Evolutionary conservation across 1,140 invertebrate species (phyloP).

Genomic region (Oncopodura yosiiana): DNA sequence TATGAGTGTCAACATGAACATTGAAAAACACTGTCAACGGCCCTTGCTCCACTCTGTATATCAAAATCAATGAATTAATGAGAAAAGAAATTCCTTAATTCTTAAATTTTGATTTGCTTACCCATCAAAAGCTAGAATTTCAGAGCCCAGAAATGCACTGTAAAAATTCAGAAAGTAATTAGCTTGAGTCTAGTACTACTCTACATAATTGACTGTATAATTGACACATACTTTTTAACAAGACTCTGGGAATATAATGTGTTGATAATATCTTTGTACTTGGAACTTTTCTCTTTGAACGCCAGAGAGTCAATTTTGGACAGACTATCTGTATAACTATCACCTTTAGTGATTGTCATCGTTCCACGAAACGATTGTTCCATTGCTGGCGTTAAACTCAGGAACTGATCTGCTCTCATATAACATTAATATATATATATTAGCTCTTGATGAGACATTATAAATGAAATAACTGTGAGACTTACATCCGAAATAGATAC

Average conservation of each 20-base stretch:
- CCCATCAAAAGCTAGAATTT: conserved; percentile 70
- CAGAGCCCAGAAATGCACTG: conserved; percentile 56
- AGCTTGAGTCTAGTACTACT: too few relatives aligned
- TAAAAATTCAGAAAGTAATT: too few relatives aligned
- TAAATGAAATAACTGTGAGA: conserved; percentile 36
- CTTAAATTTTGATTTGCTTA: conserved; percentile 39
- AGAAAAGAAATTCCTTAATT: background rate
- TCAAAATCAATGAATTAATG: background rate
- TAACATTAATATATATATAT: background rate
- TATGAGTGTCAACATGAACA: conserved; percentile 32
- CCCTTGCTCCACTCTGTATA: conserved; percentile 24
- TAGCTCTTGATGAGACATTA: background rate
- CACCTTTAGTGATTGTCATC: conserved; percentile 52
- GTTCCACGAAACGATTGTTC: conserved; percentile 69
- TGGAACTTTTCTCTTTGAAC: conserved; percentile 56
- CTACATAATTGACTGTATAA: too few relatives aligned
- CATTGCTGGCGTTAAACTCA: conserved; percentile 59
- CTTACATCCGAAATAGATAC: conserved; percentile 81
- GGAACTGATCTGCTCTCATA: conserved; percentile 74
- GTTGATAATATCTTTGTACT: conserved; percentile 62
- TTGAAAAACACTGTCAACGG: conserved; percentile 34
- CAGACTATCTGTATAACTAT: too few relatives aligned
- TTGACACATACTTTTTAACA: too few relatives aligned
- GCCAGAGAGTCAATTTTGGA: too few relatives aligned
- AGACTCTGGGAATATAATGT: conserved; percentile 61